Base-by-base conservation (phyloP, 1,140 invertebrate species). In the Calycopis cecrops region DNA sequence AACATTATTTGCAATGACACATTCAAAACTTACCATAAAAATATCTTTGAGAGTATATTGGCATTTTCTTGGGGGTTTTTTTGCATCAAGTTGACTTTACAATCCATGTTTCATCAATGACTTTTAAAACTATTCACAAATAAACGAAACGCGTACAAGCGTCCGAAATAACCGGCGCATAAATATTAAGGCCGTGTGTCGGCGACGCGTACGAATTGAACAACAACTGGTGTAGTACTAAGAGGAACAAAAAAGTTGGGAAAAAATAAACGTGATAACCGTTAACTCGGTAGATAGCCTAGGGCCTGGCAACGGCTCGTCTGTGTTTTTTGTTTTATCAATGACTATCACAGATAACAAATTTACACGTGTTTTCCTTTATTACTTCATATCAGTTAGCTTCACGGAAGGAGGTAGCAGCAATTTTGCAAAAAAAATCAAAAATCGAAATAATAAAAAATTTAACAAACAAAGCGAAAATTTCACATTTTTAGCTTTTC, bases 11-110 rank as follows among this genome's bases (percentile, higher is more conserved):
- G 21, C 21, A 28, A 6, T 28, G 2, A 12, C n/a, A 40, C 6
- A 40, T 40, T 40, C 12, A 40, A 51, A 60, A 80, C 81, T 85
- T 65, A 85, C 81, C 69, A 73, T 55, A 85, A 63, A 67, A 85
- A 83, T 57, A 77, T 59, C 71, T 81, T 83, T 8, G 81, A 83
- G n/a, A 83, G 10, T 44, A 81, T 33, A 62, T 79, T 83, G 1
- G 79, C 73, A 54, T 73, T 68, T 18, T 81, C 79, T 50, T 85
- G 67, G 35, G 79, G 79, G 70, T 85, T 85, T 57, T 73, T 79
- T 35, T 81, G 69, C 14, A 71, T 85, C 14, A 85, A 62, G 49
- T 69, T 66, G n/a, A 85, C 76, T 73, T 85, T 85, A 58, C 79
- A 83, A 48, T 85, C 81, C 81, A 85, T 85, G 28, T 6, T 33